A percentile compares a stretch with the other conserved stretches of the same genome.
phyloP scores from a whole-genome alignment of 92 coral and sea anemone genomes.

The Parazoanthus atlanticus region DNA sequence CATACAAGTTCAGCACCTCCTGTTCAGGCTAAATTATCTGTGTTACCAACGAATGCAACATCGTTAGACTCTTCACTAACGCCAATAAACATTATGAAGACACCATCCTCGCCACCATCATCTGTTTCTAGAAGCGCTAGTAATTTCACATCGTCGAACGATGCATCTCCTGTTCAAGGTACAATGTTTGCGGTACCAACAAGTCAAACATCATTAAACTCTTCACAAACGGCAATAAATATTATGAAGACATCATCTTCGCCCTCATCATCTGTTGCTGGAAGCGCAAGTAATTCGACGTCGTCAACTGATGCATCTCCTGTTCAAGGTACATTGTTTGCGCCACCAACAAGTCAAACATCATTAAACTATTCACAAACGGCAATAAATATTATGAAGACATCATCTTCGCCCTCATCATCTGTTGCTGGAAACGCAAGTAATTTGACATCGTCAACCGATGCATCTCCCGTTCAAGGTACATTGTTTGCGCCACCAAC shows the following conservation, averaged over 20 bases:
- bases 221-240: not conserved
- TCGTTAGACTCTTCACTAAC: not conserved
- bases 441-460: slow-evolving; percentile 5
- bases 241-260: not conserved
- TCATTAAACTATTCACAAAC: not conserved
- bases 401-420: not conserved
- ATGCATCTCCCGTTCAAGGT: not conserved
- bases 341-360: not conserved
- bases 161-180: not conserved
- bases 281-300: not conserved
- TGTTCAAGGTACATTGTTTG: not conserved
- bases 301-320: not conserved
- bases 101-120: not conserved
- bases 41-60: not conserved
- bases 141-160: not conserved
- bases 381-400: not conserved
- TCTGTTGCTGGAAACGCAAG: not conserved
- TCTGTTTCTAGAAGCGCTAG: not conserved
- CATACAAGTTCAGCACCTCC: not conserved
- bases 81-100: not conserved
- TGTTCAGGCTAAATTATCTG: not conserved
- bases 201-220: not conserved
- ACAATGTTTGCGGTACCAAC: not conserved
- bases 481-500: not conserved
- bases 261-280: not conserved